Evolutionary conservation across 2,888 invertebrate species (phyloP).

Genomic region (Drosophila borealis): DNA sequence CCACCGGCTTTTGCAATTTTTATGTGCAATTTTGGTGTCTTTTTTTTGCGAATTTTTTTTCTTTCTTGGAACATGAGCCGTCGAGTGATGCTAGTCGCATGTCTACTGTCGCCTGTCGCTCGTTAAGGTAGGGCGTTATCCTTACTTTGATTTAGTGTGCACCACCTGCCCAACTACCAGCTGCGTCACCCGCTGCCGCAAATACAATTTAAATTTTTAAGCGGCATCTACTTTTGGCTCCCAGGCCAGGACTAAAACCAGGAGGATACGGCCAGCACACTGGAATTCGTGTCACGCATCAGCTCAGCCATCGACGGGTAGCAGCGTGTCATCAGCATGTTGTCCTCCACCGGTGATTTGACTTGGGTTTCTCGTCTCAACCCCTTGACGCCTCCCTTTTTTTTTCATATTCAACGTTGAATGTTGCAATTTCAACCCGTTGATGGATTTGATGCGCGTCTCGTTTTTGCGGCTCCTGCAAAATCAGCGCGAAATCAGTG

Average conservation of each 20-base stretch:
- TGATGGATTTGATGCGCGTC: slow-evolving; percentile 73
- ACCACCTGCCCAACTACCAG: slow-evolving; percentile 43
- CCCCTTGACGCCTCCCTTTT: slow-evolving; percentile 7
- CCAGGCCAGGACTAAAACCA: slow-evolving; percentile 8
- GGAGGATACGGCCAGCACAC: slow-evolving; percentile 2
- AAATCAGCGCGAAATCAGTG: slow-evolving; percentile 78
- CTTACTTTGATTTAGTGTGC: slow-evolving; percentile 52
- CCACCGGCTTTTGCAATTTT: slow-evolving; percentile 69
- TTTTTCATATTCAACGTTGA: slow-evolving; percentile 55
- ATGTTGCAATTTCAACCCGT: slow-evolving; percentile 80
- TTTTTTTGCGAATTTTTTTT: slow-evolving; percentile 13
- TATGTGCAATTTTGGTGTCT: slow-evolving; percentile 64
- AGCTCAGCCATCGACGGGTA: slow-evolving; percentile 55
- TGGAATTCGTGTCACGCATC: slow-evolving; percentile 77
- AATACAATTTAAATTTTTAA: slow-evolving; percentile 81
- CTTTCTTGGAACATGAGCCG: slow-evolving; percentile 9
- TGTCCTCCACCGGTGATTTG: slow-evolving; percentile 63
- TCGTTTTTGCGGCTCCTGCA: slow-evolving; percentile 46
- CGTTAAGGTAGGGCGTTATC: slow-evolving; percentile 67
- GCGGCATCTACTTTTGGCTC: slow-evolving; percentile 74
- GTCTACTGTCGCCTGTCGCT: slow-evolving; percentile 66
- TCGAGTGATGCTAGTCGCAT: slow-evolving; percentile 44
- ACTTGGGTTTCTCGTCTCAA: slow-evolving; percentile 23
- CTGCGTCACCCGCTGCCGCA: slow-evolving; percentile 55
- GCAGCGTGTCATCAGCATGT: slow-evolving; percentile 72